Evolutionary conservation across 2,888 invertebrate genomes (phyloP), one percentile per base, ranked within the genome.

Genomic region (Chrysomela aeneicollis): DNA sequence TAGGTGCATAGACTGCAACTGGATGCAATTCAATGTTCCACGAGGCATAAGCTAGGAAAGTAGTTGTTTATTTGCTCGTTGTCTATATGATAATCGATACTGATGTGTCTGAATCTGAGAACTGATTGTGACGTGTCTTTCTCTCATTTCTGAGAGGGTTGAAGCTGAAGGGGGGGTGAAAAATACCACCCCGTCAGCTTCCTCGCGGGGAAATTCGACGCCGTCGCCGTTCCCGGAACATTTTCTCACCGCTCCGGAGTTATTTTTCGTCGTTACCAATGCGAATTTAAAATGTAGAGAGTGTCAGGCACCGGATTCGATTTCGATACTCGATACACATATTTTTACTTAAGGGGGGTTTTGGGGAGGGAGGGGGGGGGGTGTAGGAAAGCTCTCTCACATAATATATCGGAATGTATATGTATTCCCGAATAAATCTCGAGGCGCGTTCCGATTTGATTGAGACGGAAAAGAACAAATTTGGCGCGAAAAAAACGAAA

Each of bases 301-400:
- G 79, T 80, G 81, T 79, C 79, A 78, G 78, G 77, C 76, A 69
- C 77, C 76, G 79, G 79, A 80, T 81, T 81, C 81, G 80, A 80
- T 81, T 81, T 79, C 81, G 79, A 80, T 80, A 77, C 77, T 78
- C 79, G 80, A 82, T 82, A 83, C 83, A 83, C 79, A 83, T 82
- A 82, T 83, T 82, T 82, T 82, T 82, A 83, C 82, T 83, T 82
- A 82, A 81, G 81, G 78, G 80, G 75, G 77, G 77, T 77, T 76
- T 78, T 77, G 71, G 75, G 75, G 71, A 74, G 75, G 76, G 76
- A 71, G 74, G 61, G 55, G 54, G 69, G 72, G 71, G 73, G n/a
- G n/a, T n/a, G n/a, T n/a, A 26, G 4, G 6, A 26, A 26, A 26
- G 3, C 75, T 75, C 54, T 35, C 76, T 73, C 75, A 74, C 76